Evolutionary conservation across 2,113 vertebrate species (phyloP), one percentile per base, ranked within the genome.

Genomic region (Chiloscyllium plagiosum): DNA sequence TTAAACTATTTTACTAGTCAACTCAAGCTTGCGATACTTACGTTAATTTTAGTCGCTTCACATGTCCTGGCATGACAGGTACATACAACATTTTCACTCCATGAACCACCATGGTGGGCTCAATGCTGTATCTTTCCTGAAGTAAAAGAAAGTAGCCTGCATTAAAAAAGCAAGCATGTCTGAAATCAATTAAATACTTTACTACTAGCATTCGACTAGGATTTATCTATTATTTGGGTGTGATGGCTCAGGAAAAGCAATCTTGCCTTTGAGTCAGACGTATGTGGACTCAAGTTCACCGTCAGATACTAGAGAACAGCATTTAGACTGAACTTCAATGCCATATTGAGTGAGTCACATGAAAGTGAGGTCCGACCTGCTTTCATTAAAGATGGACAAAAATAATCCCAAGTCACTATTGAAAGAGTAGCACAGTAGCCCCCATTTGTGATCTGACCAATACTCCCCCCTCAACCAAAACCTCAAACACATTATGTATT

Each of bases 51-150:
- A 99, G 97, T 97, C 99, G 98, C 97, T 99, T 99, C 93, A 98
- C 98, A 89, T 99, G 99, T 96, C 99, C 99, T 2, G 99, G 99
- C 98, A 99, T 99, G 96, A 99, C 97, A 96, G 99, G 99, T 96
- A 99, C 99, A 96, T 99, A 99, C 0, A 99, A 98, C 99, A 99
- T 99, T 97, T 99, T 99, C 96, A 99, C 99, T 96, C 99, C 99
- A 52, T 99, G 98, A 17, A 99, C 98, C 20, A 99, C 99, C 99
- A 99, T 99, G 0, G 98, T 99, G 92, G 99, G 99, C 96, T 99
- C 99, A 96, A 99, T 98, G 96, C 98, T 99, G 0, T 99, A 99
- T 96, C 99, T 98, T 95, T 99, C 99, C 99, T 99, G 89, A 29
- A 96, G 96, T 7, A 76, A 56, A 76, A 95, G 78, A 86, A 47